phyloP scores from a whole-genome alignment of 1,140 invertebrate species.

The Pissodes strobi region DNA sequence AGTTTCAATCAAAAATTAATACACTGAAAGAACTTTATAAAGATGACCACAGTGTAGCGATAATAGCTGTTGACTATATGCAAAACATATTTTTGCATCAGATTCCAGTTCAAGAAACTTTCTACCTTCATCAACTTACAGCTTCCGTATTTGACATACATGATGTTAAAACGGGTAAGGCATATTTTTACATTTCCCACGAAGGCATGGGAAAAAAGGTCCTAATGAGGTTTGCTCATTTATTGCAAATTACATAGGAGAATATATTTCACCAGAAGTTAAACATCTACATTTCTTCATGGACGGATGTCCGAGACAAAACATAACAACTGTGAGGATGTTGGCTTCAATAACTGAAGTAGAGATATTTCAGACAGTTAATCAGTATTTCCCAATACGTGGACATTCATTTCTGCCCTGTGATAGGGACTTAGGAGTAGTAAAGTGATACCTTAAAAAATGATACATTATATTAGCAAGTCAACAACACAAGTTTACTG shows the following conservation, averaged over 20 bases:
- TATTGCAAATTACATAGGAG: neutral
- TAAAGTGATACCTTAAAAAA: no score
- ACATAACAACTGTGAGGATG: neutral
- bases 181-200: neutral
- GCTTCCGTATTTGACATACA: no score
- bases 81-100: neutral
- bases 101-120: neutral
- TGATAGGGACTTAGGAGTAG: no score
- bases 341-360: neutral
- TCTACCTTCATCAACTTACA: neutral
- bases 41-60: neutral
- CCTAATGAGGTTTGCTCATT: neutral
- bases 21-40: neutral
- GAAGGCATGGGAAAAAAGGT: neutral
- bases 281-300: neutral
- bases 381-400: neutral
- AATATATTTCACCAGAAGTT: neutral
- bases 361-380: neutral
- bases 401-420: no score
- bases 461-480: neutral
- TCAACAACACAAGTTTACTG: neutral
- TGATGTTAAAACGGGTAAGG: no score
- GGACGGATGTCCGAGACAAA: neutral
- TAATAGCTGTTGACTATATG: neutral
- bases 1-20: neutral